Conservation (phyloP, 2,797 vertebrate genomes). For the Amblyopsis hoosieri region DNA sequence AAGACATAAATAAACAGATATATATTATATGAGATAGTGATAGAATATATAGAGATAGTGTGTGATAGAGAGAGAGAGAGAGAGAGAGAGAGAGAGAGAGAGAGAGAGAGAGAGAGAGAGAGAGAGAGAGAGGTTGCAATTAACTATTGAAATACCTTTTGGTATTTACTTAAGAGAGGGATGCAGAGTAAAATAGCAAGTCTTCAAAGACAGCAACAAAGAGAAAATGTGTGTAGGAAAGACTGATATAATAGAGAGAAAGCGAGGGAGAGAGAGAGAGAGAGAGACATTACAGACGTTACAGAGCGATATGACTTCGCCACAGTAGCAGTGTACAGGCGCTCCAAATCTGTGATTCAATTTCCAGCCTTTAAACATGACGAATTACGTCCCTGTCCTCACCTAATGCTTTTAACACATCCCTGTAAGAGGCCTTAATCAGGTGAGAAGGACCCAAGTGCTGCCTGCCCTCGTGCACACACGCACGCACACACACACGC, state of each 20-base stretch:
- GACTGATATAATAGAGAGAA: slow-evolving; percentile 10
- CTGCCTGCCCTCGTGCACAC: slow-evolving; percentile 76
- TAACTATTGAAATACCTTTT: slow-evolving; percentile 11
- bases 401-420: slow-evolving; percentile 99
- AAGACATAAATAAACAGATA: no score
- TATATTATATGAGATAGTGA: no score
- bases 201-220: slow-evolving; percentile 28
- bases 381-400: slow-evolving; percentile 97
- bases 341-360: slow-evolving; percentile 87
- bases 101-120: slow-evolving; percentile 47
- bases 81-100: slow-evolving; percentile 41
- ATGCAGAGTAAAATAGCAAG: slow-evolving; percentile 42
- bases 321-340: slow-evolving; percentile 49
- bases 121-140: not conserved
- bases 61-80: slow-evolving; percentile 42
- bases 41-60: no score
- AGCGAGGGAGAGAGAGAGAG: slow-evolving; percentile 12
- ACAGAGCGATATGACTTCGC: slow-evolving; percentile 36
- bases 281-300: slow-evolving; percentile 22
- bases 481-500: no score
- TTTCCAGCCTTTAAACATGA: slow-evolving; percentile 98
- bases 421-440: slow-evolving; percentile 99
- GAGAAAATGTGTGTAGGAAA: slow-evolving; percentile 46
- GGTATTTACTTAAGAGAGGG: slow-evolving; percentile 5
- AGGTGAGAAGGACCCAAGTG: slow-evolving; percentile 86